These are phyloP conservation scores for Mactra quadrangularis DNA, from an alignment of 1,140 invertebrate species.

Conservation along the genomic window DNA sequence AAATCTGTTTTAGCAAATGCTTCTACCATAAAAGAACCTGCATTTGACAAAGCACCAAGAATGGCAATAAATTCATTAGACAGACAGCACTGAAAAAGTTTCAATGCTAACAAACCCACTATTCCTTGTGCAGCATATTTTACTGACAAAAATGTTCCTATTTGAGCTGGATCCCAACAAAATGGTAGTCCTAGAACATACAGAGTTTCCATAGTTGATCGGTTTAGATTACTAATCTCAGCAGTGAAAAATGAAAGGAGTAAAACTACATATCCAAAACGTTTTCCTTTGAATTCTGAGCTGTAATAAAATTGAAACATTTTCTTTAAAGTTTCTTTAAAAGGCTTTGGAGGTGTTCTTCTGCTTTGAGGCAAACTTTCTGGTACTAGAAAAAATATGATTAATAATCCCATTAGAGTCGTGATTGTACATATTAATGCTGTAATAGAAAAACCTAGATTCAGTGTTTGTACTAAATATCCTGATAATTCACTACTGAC, in stretches of 20 bases:
- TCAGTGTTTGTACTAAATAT: conserved; percentile 40
- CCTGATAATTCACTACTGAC: conserved; percentile 7
- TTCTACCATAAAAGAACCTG: conserved; percentile 15
- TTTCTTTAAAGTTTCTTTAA: conserved; percentile 9
- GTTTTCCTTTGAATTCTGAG: conserved; percentile 26
- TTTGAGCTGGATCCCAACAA: conserved; percentile 36
- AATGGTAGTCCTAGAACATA: conserved; percentile 35
- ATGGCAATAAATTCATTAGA: conserved; percentile 30
- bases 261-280: conserved; percentile 15
- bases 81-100: conserved; percentile 7
- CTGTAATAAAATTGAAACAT: conserved; percentile 36
- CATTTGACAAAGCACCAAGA: background rate
- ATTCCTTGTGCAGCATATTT: conserved; percentile 2
- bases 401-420: background rate
- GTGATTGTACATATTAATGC: conserved; percentile 8
- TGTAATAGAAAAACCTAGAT: conserved; percentile 39
- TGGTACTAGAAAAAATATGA: conserved; percentile 16
- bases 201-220: conserved; percentile 2
- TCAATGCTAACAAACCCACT: background rate
- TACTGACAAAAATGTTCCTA: conserved; percentile 8
- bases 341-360: background rate
- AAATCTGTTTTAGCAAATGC: conserved; percentile 18
- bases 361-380: conserved; percentile 24
- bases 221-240: background rate
- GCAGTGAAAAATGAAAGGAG: conserved; percentile 26